Evolutionary conservation across 2,888 invertebrate genomes (phyloP).

Genomic region (Morpho achilles): DNA sequence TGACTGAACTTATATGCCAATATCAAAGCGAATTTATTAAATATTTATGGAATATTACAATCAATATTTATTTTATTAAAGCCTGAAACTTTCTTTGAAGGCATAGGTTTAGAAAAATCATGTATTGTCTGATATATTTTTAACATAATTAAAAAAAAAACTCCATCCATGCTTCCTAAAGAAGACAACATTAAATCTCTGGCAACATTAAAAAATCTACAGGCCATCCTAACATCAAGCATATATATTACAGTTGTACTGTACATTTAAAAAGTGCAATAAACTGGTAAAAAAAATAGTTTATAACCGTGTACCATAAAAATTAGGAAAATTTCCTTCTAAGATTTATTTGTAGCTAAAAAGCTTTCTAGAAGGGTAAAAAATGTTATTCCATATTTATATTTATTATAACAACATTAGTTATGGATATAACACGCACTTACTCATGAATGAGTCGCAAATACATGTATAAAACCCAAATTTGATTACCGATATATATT

Average conservation of each 20-base stretch:
- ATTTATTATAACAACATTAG: not conserved
- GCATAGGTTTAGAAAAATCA: constrained; percentile 11
- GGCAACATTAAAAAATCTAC: constrained; percentile 20
- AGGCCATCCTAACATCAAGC: constrained; percentile 34
- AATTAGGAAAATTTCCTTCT: too few species aligned
- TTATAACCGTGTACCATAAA: too few species aligned
- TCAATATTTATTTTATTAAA: not conserved
- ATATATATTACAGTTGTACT: constrained; percentile 34
- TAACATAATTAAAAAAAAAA: constrained; percentile 15
- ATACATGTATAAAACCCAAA: constrained; percentile 35
- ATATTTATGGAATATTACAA: not conserved
- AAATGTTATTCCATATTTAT: not conserved
- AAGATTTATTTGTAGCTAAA: too few species aligned
- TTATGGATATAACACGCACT: constrained; percentile 15
- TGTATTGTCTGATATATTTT: not conserved
- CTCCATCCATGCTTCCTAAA: constrained; percentile 24
- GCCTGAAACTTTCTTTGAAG: not conserved
- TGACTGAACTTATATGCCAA: constrained; percentile 40
- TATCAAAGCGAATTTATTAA: constrained; percentile 5
- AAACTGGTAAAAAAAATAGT: constrained; percentile 34
- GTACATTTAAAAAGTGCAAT: constrained; percentile 38
- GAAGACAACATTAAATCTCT: constrained; percentile 28
- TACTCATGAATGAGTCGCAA: constrained; percentile 30
- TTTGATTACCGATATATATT: constrained; percentile 35
- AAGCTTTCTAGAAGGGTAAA: too few species aligned